Percentiles rank a stretch among this genome's conserved stretches.
These are phyloP conservation scores for Zaprionus africanus DNA, from an alignment of 1,140 invertebrate species.

Conservation along the genomic window DNA sequence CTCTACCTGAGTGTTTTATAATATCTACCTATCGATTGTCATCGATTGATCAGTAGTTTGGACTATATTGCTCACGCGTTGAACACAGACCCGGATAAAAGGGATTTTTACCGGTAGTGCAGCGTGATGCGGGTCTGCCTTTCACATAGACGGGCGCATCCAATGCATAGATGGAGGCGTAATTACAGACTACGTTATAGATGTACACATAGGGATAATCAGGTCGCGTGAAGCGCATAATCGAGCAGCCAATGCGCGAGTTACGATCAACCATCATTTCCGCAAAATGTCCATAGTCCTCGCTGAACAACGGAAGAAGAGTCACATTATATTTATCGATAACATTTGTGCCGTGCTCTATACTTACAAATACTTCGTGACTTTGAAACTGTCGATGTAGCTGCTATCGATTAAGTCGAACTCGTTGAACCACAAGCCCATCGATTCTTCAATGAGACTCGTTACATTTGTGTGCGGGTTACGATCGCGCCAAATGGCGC, in stretches of 20 bases:
- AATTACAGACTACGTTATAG: conserved; percentile 80
- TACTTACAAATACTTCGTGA: conserved; percentile 79
- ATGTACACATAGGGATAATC: conserved; percentile 76
- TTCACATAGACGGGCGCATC: conserved; percentile 69
- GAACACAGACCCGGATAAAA: conserved; percentile 80
- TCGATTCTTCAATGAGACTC: conserved; percentile 69
- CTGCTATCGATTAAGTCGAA: conserved; percentile 72
- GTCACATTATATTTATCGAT: not conserved
- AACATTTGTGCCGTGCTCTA: not conserved
- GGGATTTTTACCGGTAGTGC: conserved; percentile 70
- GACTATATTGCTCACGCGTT: conserved; percentile 66
- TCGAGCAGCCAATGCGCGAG: conserved; percentile 71
- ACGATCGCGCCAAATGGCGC: conserved; percentile 67
- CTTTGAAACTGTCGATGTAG: conserved; percentile 68
- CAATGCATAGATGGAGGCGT: conserved; percentile 73
- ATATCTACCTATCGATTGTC: conserved; percentile 8
- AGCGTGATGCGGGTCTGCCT: conserved; percentile 60
- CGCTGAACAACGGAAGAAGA: conserved; percentile 34
- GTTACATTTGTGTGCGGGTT: conserved; percentile 69
- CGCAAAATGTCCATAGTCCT: conserved; percentile 82
- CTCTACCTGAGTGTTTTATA: conserved; percentile 45
- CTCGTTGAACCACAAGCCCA: conserved; percentile 78
- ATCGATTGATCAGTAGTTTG: conserved; percentile 67
- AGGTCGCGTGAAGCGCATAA: conserved; percentile 74
- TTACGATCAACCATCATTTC: conserved; percentile 81